Base-by-base conservation (phyloP, 2,797 vertebrate species). In the Gastrophryne carolinensis region DNA sequence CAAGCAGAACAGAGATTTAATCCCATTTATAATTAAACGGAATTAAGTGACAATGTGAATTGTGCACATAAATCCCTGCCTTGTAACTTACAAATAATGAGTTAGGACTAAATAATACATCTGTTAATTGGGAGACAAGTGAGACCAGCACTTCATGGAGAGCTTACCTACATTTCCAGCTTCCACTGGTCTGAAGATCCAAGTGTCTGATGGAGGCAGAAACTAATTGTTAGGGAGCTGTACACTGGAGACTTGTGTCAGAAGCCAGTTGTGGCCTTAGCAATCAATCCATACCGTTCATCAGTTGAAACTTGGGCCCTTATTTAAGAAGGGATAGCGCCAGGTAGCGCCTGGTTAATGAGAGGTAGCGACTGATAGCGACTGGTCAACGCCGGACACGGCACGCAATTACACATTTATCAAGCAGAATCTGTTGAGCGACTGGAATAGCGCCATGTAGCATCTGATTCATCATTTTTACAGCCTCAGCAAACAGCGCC, bases 1-100 rank as follows among this genome's bases (percentile, higher is more conserved):
- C 11, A 56, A 60, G 47, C 15, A 49, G 27, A 30, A 35, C 44
- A 44, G 26, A 19, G n/a, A 68, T 75, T 60, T 17, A 74, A 65
- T 67, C 63, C 41, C 34, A 26, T 15, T 56, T 66, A 52, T 65
- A 47, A 73, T 73, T 64, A 74, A 49, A 47, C 15, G 9, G 39
- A 66, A 57, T 54, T 54, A 44, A 64, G 15, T 23, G 15, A 0
- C 52, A 30, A 41, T 24, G 11, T 11, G 17, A 62, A 54, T 50
- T 27, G 34, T 26, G 39, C 30, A 27, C 60, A 21, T 15, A 24
- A 39, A 64, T 71, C 21, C 65, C 32, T 64, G 47, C 15, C 23
- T 63, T 64, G 37, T 39, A 57, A 44, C 27, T 64, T 24, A 44
- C 44, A 66, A 74, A 58, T 47, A 65, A 23, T 58, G 23, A 74